Conservation (phyloP, 2,797 vertebrate species). For the Picus viridis region DNA sequence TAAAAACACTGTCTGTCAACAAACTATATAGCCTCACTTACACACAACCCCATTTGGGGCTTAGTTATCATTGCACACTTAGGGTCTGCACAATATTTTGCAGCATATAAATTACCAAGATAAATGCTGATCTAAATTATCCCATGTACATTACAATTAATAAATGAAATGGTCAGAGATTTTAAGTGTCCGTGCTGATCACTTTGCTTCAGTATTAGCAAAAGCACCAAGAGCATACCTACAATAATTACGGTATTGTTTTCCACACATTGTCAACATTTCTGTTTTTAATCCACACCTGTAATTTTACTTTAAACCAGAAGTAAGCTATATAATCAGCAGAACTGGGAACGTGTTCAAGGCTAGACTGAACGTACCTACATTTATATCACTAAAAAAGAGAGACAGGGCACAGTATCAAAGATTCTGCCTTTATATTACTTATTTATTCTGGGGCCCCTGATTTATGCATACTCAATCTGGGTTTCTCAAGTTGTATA, state of each 20-base stretch:
- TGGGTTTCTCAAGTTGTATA: not conserved
- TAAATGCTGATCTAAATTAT: slow-evolving; percentile 22
- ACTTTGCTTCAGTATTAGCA: not conserved
- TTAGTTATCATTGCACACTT: not conserved
- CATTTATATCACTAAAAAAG: not conserved
- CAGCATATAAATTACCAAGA: not conserved
- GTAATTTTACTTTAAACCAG: not conserved
- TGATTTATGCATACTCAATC: not conserved
- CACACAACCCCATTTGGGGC: not conserved
- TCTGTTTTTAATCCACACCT: not conserved
- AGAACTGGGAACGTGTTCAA: not conserved
- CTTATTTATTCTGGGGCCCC: not conserved
- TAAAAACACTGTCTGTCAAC: not conserved
- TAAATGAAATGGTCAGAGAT: not conserved
- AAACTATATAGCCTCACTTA: not conserved
- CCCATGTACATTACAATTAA: not conserved
- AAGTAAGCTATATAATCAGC: not conserved
- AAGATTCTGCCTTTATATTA: not conserved
- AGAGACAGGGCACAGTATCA: not conserved
- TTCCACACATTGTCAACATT: not conserved
- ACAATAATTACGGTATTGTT: not conserved
- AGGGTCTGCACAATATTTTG: not conserved
- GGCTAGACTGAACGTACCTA: not conserved
- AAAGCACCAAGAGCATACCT: not conserved
- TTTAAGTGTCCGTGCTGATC: not conserved